Percentiles rank a stretch among this genome's conserved stretches.
phyloP scores from a whole-genome alignment of 1,140 invertebrate genomes.

The Penaeus japonicus region DNA sequence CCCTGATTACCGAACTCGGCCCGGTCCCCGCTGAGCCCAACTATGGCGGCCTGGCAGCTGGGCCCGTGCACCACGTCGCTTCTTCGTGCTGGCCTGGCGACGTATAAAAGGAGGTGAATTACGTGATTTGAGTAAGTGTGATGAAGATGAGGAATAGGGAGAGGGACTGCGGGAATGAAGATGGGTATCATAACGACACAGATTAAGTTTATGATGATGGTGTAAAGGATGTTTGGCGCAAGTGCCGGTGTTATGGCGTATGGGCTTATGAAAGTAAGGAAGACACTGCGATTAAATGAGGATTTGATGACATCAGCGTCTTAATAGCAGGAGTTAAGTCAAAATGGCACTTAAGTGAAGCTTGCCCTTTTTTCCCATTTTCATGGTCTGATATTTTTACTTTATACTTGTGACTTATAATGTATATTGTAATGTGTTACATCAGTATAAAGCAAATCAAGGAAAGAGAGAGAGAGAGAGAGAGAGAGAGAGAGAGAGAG shows the following conservation, averaged over 20 bases:
- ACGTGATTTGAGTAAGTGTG: constrained; percentile 9
- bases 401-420: too few relatives aligned
- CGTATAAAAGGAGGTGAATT: too few relatives aligned
- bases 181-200: neutral
- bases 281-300: neutral
- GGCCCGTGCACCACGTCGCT: too few relatives aligned
- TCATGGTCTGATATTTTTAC: too few relatives aligned
- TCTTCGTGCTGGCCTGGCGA: neutral
- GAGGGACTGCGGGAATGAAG: neutral
- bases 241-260: too few relatives aligned
- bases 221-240: neutral
- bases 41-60: neutral
- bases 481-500: too few relatives aligned
- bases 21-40: constrained; percentile 4
- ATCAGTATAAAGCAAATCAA: too few relatives aligned
- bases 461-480: too few relatives aligned
- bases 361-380: too few relatives aligned
- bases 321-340: too few relatives aligned
- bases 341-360: too few relatives aligned
- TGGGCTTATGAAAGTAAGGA: neutral
- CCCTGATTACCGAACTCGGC: constrained; percentile 27
- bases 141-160: neutral
- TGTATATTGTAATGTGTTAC: too few relatives aligned
- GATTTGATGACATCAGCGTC: neutral
- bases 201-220: constrained; percentile 26